Base-by-base conservation (phyloP, 2,888 invertebrate genomes). In the Litoditis marina region DNA sequence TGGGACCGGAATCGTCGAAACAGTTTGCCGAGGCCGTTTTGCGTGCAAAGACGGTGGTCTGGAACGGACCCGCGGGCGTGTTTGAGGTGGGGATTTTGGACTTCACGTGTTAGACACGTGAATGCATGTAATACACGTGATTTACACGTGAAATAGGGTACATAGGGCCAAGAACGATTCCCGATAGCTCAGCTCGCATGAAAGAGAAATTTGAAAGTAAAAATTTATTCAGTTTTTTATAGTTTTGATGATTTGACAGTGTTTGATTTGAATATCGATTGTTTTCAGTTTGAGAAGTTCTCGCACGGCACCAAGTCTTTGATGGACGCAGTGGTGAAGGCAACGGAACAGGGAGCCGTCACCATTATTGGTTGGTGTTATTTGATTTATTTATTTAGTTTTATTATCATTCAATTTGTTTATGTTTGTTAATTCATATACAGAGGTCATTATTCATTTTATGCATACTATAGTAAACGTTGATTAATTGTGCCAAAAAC, bases 21-120 rank as follows among this genome's bases (percentile, higher is more conserved):
- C 83, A 89, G 0, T 95, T 98, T 78, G 73, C 81, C 74, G 91
- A 89, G 52, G 92, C 92, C 16, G 89, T 99, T 73, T 87, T 88
- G 0, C 88, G 77, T 11, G 92, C 96, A 30, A 96, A 95, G 86
- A 90, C 93, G 4, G 92, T 99, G 83, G 94, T 98, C 1, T 99
- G 98, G 98, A 99, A 99, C 85, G 98, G 96, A 11, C 98, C 98
- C 1, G 91, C 92, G 59, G 98, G 98, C 60, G 98, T 98, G 13
- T 99, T 99, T 84, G 98, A 99, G 85, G 44, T 44, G 5, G 19
- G n/a, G n/a, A n/a, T n/a, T n/a, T n/a, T n/a, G n/a, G n/a, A n/a
- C n/a, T n/a, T n/a, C n/a, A n/a, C n/a, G n/a, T n/a, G n/a, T n/a
- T n/a, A n/a, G n/a, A n/a, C n/a, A n/a, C n/a, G n/a, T n/a, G n/a